These are phyloP conservation scores for Telenomus remus DNA, from an alignment of 1,140 invertebrate species.

Conservation along the genomic window DNA sequence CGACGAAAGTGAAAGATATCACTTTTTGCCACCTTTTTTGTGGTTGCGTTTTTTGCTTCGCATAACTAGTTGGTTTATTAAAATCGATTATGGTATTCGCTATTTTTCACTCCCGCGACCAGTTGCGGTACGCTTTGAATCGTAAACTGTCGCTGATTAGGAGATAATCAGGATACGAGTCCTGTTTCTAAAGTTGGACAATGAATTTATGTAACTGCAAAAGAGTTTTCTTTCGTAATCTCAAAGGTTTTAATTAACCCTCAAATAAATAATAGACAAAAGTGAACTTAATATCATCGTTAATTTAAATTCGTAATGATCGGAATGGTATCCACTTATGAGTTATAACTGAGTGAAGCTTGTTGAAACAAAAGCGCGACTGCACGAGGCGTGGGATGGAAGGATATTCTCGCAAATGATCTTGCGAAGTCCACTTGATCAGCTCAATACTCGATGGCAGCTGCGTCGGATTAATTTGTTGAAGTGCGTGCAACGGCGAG, in stretches of 20 bases:
- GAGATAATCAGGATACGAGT: too few species aligned
- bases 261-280: too few species aligned
- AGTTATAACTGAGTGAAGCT: background rate
- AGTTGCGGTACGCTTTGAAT: too few species aligned
- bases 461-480: conserved; percentile 28
- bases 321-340: background rate
- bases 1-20: conserved; percentile 37
- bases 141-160: too few species aligned
- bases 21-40: conserved; percentile 6
- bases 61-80: conserved; percentile 9
- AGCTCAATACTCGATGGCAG: conserved; percentile 17
- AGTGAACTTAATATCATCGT: too few species aligned
- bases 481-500: conserved; percentile 12
- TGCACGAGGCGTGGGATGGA: conserved; percentile 1
- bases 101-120: too few species aligned
- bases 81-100: too few species aligned
- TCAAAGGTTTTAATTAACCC: too few species aligned
- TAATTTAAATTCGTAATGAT: too few species aligned
- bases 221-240: too few species aligned
- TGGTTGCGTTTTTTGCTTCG: background rate
- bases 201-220: too few species aligned
- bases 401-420: conserved; percentile 9
- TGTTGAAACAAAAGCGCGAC: background rate
- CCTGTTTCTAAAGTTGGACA: too few species aligned
- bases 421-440: conserved; percentile 27